Base-by-base conservation (phyloP, 1,140 invertebrate species). In the Hydropsyche tenuis region DNA sequence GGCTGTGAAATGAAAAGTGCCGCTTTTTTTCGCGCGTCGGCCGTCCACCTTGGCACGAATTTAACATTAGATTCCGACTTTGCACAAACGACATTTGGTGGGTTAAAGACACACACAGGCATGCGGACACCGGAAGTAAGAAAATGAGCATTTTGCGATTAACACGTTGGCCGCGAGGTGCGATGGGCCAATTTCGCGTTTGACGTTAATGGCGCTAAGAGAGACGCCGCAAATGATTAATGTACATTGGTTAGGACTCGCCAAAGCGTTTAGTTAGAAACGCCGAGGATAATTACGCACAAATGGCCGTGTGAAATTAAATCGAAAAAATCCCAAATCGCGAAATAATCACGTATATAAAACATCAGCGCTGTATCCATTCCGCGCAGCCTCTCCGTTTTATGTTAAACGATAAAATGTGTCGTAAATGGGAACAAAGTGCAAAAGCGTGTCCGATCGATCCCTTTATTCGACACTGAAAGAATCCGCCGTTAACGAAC, bases 11-110 rank as follows among this genome's bases (percentile, higher is more conserved):
- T 37, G 30, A 37, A 37, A 37, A 37, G 9, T 37, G 9, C 3
- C 9, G 9, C 9, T 37, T 37, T 37, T 37, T 4, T 37, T 37
- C 30, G 9, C 30, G 20, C 65, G 68, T 48, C 56, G 30, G 64
- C 69, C 20, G 64, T 16, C 63, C 68, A 73, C 72, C 72, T 73
- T 73, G 72, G 72, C 72, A 73, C 37, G 64, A 51, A 73, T 73
- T 18, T 46, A 7, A 60, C 45, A 48, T 48, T 48, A 37, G 30
- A 37, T 4, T 37, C 30, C 9, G 3, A 9, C 30, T n/a, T n/a
- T 4, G 30, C 30, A 4, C 30, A 37, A 37, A 37, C 30, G 9
- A 3, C 30, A 9, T 37, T 37, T 9, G 30, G 30, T 4, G 9
- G 3, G 9, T 3, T 4, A 37, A 37, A 37, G 3, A 4, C 30